These are phyloP conservation scores for Rhynchonycteris naso DNA, from an alignment of 2,797 vertebrate species.

Conservation along the genomic window DNA sequence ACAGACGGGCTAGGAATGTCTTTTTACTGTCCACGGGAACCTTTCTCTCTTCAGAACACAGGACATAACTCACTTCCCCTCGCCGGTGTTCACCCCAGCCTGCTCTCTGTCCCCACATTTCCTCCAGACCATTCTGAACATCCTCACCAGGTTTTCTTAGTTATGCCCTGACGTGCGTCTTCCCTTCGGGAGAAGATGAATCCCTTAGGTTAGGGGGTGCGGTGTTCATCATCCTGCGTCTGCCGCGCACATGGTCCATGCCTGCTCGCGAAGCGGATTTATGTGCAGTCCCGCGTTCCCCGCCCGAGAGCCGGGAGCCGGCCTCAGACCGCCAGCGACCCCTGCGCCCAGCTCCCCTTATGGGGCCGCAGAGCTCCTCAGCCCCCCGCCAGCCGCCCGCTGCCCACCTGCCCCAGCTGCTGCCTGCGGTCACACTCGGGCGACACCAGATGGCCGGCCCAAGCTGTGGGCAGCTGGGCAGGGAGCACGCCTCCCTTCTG, in stretches of 20 bases:
- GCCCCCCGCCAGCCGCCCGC: background rate
- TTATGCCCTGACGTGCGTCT: background rate
- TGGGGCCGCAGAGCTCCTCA: background rate
- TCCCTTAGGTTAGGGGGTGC: background rate
- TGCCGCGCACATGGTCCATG: background rate
- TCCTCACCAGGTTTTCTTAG: background rate
- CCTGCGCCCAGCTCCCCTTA: background rate
- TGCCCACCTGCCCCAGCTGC: constrained; percentile 58
- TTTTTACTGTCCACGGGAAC: background rate
- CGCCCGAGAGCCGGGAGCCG: background rate
- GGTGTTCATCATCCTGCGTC: background rate
- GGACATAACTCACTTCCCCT: background rate
- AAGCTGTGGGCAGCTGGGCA: constrained; percentile 68
- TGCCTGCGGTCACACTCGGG: constrained; percentile 46
- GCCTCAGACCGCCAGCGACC: background rate
- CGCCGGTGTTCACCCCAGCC: background rate
- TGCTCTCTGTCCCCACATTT: background rate
- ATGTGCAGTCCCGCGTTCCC: background rate
- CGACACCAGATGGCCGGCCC: constrained; percentile 72
- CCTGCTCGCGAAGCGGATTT: background rate
- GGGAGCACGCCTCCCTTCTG: constrained; percentile 67
- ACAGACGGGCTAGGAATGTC: background rate
- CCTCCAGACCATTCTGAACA: background rate
- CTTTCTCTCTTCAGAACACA: constrained; percentile 3
- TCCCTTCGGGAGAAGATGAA: background rate